Evolutionary conservation across 2,113 vertebrate species (phyloP), one percentile per base, ranked within the genome.

Genomic region (Zosterops pallidus): DNA sequence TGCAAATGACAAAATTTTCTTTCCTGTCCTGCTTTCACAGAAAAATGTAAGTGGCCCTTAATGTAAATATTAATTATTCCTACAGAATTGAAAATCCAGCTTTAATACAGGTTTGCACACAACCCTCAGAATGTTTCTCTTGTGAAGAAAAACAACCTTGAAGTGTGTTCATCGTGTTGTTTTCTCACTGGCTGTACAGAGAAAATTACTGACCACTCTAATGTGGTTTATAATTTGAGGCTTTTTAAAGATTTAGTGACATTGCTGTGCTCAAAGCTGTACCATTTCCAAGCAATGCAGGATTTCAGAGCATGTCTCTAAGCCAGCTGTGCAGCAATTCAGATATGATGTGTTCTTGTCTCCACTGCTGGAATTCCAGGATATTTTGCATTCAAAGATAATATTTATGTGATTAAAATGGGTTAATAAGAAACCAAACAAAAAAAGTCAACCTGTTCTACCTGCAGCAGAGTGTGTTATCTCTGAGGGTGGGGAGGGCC

Each of bases 161-260:
- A 35, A 80, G 29, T 0, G 0, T 39, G 25, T 37, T 92, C 47
- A 20, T 65, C 28, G 9, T 9, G 10, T 56, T 65, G 25, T 56
- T 68, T 64, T 69, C 35, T 47, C 35, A 14, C 33, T 65, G 87
- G 29, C 13, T 62, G 14, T 60, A 28, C 21, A 35, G 26, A 71
- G 23, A 60, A 60, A 15, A 24, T 87, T 62, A 31, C 14, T 80
- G 63, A 59, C 25, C 39, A 5, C 39, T 62, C 19, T 39, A 9
- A 62, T 70, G 52, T 53, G 42, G 12, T 79, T 90, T 87, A 18
- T 46, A 37, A 75, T 8, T 55, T 29, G 75, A 60, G 50, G 3
- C 23, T 71, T 92, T 84, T 65, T 14, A n/a, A 88, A 72, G 35
- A 59, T 80, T 70, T 70, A 9, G 8, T 65, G 59, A 55, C 20